phyloP scores from a whole-genome alignment of 2,797 vertebrate species.

The Sylvilagus floridanus region DNA sequence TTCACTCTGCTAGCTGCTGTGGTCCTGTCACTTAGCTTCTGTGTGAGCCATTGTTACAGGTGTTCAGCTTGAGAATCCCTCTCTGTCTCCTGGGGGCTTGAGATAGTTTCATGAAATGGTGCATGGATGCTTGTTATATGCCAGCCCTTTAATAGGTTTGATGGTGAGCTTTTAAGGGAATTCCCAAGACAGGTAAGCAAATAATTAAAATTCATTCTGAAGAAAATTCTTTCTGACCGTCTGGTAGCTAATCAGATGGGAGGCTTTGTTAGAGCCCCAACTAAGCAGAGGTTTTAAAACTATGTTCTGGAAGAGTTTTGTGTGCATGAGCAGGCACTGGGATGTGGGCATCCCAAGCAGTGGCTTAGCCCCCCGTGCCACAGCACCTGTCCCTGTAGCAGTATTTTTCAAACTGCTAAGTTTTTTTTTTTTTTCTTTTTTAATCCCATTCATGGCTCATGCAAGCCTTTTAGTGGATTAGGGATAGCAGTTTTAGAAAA shows the following conservation, averaged over 20 bases:
- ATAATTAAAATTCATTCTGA: slow-evolving; percentile 18
- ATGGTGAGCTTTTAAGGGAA: slow-evolving; percentile 14
- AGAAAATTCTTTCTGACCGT: not conserved
- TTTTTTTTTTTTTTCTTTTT: not conserved
- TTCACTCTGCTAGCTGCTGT: not conserved
- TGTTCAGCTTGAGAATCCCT: not conserved
- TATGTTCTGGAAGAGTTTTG: not conserved
- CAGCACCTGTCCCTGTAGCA: too few species aligned
- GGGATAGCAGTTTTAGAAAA: not conserved
- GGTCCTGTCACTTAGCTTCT: not conserved
- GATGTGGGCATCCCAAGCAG: too few species aligned
- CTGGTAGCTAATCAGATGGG: not conserved
- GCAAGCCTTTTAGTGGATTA: not conserved
- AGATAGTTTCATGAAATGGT: not conserved
- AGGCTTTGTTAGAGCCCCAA: not conserved
- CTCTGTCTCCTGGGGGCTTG: not conserved
- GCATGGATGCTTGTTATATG: not conserved
- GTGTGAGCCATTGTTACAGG: not conserved
- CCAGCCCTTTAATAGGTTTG: not conserved
- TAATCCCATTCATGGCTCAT: not conserved
- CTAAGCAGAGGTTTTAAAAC: not conserved
- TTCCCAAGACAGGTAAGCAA: not conserved
- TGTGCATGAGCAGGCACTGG: too few species aligned
- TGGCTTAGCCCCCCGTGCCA: too few species aligned
- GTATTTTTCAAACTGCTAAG: not conserved